Percentiles rank a stretch among this genome's conserved stretches.
Evolutionary conservation across 2,797 vertebrate species (phyloP).

Genomic region (Onychomys arenicola): DNA sequence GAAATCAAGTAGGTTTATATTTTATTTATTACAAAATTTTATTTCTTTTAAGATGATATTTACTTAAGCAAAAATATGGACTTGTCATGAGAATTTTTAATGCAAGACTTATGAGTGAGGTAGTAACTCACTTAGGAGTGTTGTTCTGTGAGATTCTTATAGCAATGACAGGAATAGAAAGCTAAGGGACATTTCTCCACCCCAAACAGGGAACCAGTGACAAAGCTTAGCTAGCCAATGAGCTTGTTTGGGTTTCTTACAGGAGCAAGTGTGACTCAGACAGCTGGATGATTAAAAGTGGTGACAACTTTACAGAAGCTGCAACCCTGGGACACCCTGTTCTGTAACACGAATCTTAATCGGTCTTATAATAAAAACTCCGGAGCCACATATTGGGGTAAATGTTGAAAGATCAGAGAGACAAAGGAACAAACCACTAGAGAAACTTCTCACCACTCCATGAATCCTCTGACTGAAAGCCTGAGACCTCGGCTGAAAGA

Average conservation of each 20-base stretch:
- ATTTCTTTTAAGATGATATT: slow-evolving; percentile 22
- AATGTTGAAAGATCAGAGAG: too few relatives aligned
- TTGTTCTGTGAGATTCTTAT: background rate
- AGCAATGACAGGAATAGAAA: background rate
- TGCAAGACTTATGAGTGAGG: background rate
- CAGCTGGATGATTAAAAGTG: too few relatives aligned
- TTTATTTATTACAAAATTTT: background rate
- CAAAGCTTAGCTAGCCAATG: background rate
- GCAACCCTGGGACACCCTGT: background rate
- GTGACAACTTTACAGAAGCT: too few relatives aligned
- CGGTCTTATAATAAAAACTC: too few relatives aligned
- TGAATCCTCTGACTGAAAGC: too few relatives aligned
- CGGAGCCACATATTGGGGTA: too few relatives aligned
- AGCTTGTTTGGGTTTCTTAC: background rate
- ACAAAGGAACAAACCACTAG: too few relatives aligned
- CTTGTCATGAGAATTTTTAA: background rate
- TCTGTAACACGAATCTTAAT: too few relatives aligned
- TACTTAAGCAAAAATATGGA: background rate
- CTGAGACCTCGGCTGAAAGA: too few relatives aligned
- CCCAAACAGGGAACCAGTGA: background rate
- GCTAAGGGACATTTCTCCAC: background rate
- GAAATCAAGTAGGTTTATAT: background rate
- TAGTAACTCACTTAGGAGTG: background rate
- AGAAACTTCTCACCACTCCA: too few relatives aligned
- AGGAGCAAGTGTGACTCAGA: background rate